Base-by-base conservation (phyloP, 1,140 invertebrate genomes). In the Drosophila chauvacae region DNA sequence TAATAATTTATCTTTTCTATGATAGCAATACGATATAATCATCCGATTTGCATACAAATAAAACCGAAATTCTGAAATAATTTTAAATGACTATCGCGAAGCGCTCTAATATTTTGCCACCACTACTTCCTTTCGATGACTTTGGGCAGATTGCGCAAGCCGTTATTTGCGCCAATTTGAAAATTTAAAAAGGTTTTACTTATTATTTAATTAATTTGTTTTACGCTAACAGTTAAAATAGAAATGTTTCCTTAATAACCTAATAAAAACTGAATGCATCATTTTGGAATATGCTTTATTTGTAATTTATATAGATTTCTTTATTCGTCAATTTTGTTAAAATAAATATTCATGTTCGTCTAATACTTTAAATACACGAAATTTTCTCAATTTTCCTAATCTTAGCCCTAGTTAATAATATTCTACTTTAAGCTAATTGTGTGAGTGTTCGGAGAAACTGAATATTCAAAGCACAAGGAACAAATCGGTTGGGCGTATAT, bases 381-480 rank as follows among this genome's bases (percentile, higher is more conserved):
- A 66, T 75, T 62, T 51, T 58, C 64, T 64, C 41, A 50, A 44
- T 55, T 45, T 44, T 39, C 18, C 47, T 80, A 71, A 16, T 18
- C 60, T 75, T 65, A 80, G 30, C n/a, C 10, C 26, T 63, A 61
- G 41, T 37, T 66, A 64, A 61, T 58, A 58, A 23, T 55, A 55
- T 37, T 33, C 57, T 44, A 44, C 53, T 58, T 39, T 69, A 61
- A 69, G 26, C 23, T 62, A 57, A 55, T 37, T 68, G 63, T 81
- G 57, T 65, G 75, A 69, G 70, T 81, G 61, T 74, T 61, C 26
- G 51, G 16, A 47, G 58, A 56, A 65, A 62, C 33, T 71, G 23
- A 68, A 64, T 76, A 80, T 80, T 84, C 66, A 80, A 84, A 69
- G 63, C 55, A 55, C 59, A 62, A 77, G 72, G 81, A 84, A 85